phyloP scores from a whole-genome alignment of 2,113 vertebrate genomes.

The Rhynchomys soricoides region DNA sequence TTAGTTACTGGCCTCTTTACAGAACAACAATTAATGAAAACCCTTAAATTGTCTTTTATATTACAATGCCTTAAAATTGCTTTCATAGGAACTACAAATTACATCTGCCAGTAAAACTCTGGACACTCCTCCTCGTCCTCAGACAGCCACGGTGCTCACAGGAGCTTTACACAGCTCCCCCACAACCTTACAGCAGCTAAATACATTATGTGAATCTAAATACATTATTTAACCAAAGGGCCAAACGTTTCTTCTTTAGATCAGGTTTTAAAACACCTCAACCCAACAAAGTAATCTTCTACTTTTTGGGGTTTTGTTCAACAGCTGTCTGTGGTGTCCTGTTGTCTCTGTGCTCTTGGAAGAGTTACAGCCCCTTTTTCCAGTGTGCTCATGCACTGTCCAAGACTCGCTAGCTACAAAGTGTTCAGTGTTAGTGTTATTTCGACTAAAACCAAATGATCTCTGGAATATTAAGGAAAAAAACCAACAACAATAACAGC shows the following conservation, averaged over 20 bases:
- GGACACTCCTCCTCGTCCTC: slow-evolving; percentile 36
- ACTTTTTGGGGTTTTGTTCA: not conserved
- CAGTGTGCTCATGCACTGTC: not conserved
- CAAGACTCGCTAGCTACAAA: not conserved
- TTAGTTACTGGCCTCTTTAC: slow-evolving; percentile 15
- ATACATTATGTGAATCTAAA: not conserved
- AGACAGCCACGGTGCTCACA: not conserved
- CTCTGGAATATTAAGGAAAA: slow-evolving; percentile 64
- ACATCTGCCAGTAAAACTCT: slow-evolving; percentile 68
- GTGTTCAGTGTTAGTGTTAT: not conserved
- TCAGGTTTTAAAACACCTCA: slow-evolving; percentile 23
- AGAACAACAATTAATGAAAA: slow-evolving; percentile 54
- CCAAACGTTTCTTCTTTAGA: not conserved
- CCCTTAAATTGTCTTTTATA: slow-evolving; percentile 57
- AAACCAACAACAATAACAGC: slow-evolving; percentile 23
- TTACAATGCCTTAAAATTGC: slow-evolving; percentile 54
- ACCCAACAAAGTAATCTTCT: not conserved
- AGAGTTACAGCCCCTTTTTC: not conserved
- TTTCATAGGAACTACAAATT: slow-evolving; percentile 33
- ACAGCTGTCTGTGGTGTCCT: not conserved
- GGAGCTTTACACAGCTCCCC: not conserved
- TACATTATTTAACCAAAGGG: slow-evolving; percentile 11
- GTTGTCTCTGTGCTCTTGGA: not conserved
- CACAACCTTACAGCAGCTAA: not conserved
- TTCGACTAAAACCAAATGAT: slow-evolving; percentile 49